Evolutionary conservation across 2,113 vertebrate species (phyloP), one percentile per base, ranked within the genome.

Genomic region (Todiramphus chloris): DNA sequence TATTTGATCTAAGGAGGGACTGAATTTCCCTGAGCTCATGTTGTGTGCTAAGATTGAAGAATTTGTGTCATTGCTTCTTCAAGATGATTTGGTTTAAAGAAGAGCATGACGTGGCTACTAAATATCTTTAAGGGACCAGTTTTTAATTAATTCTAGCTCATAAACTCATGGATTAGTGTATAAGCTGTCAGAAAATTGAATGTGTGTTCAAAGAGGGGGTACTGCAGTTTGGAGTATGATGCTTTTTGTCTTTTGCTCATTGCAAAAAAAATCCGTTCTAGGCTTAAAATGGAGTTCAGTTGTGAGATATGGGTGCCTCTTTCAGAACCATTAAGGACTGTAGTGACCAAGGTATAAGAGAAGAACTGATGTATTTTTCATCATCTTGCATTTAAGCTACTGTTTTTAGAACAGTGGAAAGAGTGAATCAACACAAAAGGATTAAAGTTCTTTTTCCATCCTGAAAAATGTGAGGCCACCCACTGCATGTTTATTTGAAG

Each of bases 81-180:
- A 67, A 6, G 59, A 66, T 67, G 31, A 77, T 80, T 91, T 44
- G 15, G 6, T 84, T 89, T 68, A 72, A 87, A 74, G 43, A 68
- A 56, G 30, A 85, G 21, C 28, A 73, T 80, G 78, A 43, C 20
- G 9, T 56, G 41, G 82, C 79, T 85, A 25, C 74, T 59, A 79
- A 91, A 37, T 91, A 51, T 63, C 28, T 90, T 85, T 70, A 80
- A 82, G 70, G 55, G 92, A 63, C 21, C 13, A 37, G 3, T 70
- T 87, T 73, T 91, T 77, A 74, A 70, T 92, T 90, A 87, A 77
- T 90, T 94, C 51, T 70, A 77, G n/a, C 51, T 92, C 50, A 66
- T 89, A 86, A 92, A 93, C 41, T 74, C 4, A 0, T 86, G 82
- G 59, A 92, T 95, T 95, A 83, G 23, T 30, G 4, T 63, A 12